These are phyloP conservation scores for Tricholaema leucomelas DNA, from an alignment of 2,113 vertebrate genomes.

Conservation along the genomic window DNA sequence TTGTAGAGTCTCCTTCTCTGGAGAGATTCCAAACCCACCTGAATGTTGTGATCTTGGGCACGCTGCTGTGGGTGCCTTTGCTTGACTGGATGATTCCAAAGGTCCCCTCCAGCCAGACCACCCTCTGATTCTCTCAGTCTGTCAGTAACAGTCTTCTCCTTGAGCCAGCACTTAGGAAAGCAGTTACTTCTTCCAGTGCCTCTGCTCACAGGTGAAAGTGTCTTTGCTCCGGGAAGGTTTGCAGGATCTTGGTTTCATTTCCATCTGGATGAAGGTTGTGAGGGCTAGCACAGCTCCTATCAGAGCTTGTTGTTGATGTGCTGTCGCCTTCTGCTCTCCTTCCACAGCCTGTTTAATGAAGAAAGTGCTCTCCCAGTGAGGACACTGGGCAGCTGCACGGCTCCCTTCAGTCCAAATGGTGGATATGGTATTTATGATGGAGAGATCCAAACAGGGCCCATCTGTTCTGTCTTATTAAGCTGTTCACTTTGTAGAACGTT, in stretches of 20 bases:
- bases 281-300: background rate
- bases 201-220: background rate
- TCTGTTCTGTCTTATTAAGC: conserved; percentile 27
- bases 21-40: no score
- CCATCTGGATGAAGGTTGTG: fast-evolving
- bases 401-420: background rate
- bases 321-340: background rate
- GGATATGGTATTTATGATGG: background rate
- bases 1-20: no score
- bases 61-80: no score
- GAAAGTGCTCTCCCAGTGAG: background rate
- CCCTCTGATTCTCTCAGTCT: no score
- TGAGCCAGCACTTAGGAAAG: fast-evolving
- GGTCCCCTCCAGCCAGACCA: no score
- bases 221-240: background rate
- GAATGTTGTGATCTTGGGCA: no score
- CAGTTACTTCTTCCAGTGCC: background rate
- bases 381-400: conserved; percentile 21
- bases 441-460: background rate
- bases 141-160: background rate
- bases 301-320: background rate
- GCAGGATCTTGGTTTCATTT: background rate
- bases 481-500: conserved; percentile 49
- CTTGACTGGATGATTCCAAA: no score
- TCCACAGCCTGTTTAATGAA: background rate